Conservation (phyloP, 2,888 invertebrate species). For the Drosophila pseudotakahashii region DNA sequence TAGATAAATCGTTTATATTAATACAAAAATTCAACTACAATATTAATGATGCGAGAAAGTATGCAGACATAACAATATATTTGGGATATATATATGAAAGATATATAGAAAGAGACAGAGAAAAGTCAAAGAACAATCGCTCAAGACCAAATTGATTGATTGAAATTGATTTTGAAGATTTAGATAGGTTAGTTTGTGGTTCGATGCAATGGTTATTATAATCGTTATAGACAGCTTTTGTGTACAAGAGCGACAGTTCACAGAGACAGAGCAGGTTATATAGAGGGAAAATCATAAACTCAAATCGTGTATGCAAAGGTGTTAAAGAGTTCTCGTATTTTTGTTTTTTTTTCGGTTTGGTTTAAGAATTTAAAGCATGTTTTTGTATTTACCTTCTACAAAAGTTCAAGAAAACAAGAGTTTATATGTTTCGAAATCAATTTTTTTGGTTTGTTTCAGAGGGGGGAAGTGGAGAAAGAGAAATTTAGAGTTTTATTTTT, state of each 20-base stretch:
- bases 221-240: conserved; percentile 42
- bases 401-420: conserved; percentile 84
- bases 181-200: conserved; percentile 25
- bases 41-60: conserved; percentile 81
- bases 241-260: conserved; percentile 69
- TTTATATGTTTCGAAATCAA: conserved; percentile 69
- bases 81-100: conserved; percentile 29
- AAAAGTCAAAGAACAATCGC: conserved; percentile 41
- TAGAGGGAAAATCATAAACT: conserved; percentile 46
- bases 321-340: conserved; percentile 36
- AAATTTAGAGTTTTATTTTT: conserved; percentile 75
- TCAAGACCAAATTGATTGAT: conserved; percentile 30
- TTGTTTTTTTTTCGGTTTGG: conserved; percentile 31
- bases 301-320: conserved; percentile 64
- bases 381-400: conserved; percentile 84
- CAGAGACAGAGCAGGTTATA: conserved; percentile 59
- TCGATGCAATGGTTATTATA: conserved; percentile 41
- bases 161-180: conserved; percentile 23
- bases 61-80: conserved; percentile 64
- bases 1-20: conserved; percentile 38
- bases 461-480: conserved; percentile 78
- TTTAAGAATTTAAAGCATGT: conserved; percentile 41
- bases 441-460: conserved; percentile 44
- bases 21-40: conserved; percentile 80
- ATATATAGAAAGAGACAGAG: conserved; percentile 26